Conservation (phyloP, 2,797 vertebrate species). For the Chrysocyon brachyurus region DNA sequence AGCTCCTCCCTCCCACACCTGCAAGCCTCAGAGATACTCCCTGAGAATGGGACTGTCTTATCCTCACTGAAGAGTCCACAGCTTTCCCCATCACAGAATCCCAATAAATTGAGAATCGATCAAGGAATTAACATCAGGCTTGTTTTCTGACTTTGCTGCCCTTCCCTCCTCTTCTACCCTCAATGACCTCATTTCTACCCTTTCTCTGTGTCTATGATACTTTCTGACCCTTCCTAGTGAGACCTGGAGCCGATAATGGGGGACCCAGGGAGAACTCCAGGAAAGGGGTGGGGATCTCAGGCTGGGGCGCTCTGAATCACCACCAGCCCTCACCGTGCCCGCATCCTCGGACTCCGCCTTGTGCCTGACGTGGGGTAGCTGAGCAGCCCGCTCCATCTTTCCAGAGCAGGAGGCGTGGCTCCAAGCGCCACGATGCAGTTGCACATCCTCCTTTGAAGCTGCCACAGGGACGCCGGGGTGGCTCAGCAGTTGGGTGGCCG, state of each 20-base stretch:
- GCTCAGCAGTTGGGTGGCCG: too few relatives aligned
- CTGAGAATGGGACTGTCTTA: background rate
- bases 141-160: background rate
- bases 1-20: background rate
- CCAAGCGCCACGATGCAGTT: background rate
- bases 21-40: background rate
- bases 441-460: too few relatives aligned
- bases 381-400: rapidly evolving
- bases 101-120: background rate
- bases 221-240: background rate
- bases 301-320: rapidly evolving
- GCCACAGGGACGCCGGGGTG: too few relatives aligned
- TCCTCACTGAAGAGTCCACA: too few relatives aligned
- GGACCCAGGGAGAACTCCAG: too few relatives aligned
- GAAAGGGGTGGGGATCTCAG: background rate
- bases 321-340: background rate
- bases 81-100: background rate
- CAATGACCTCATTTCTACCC: background rate
- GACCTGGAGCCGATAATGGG: background rate
- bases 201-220: background rate
- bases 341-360: too few relatives aligned
- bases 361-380: rapidly evolving
- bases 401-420: rapidly evolving
- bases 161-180: background rate
- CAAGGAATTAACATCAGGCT: background rate